Conservation (phyloP, 2,113 vertebrate genomes). For the Ceyx cyanopectus region DNA sequence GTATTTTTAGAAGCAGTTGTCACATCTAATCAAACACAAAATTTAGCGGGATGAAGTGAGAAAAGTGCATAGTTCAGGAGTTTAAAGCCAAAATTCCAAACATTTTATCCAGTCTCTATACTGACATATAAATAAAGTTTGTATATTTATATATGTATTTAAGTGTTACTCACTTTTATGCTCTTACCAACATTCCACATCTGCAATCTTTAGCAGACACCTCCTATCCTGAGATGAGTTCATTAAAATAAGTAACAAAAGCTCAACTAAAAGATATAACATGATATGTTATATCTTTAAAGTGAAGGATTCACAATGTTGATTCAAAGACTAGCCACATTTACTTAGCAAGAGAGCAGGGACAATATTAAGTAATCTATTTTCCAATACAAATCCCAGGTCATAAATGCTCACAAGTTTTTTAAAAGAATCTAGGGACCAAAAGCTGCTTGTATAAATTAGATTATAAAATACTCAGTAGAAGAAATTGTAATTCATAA, state of each 20-base stretch:
- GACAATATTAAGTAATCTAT: not conserved
- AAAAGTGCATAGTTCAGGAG: constrained; percentile 52
- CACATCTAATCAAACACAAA: constrained; percentile 68
- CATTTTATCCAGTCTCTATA: constrained; percentile 32
- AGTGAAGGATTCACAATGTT: not conserved
- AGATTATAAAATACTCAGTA: constrained; percentile 11
- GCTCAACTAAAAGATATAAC: not conserved
- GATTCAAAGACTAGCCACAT: not conserved
- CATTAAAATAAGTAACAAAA: not conserved
- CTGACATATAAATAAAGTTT: constrained; percentile 33
- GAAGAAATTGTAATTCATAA: constrained; percentile 10
- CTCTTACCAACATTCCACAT: not conserved
- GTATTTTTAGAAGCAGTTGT: constrained; percentile 71
- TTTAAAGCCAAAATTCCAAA: constrained; percentile 62
- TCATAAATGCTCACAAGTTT: not conserved
- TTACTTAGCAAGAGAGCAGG: not conserved
- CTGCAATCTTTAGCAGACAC: constrained; percentile 6
- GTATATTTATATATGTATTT: not conserved
- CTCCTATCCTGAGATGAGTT: not conserved
- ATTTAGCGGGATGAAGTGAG: constrained; percentile 57
- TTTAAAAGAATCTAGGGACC: not conserved
- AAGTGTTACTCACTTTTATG: constrained; percentile 24
- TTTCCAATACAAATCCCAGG: not conserved
- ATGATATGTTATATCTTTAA: not conserved
- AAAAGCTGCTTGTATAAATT: not conserved